phyloP scores from a whole-genome alignment of 2,113 vertebrate species.

The Hemiprocne comata region DNA sequence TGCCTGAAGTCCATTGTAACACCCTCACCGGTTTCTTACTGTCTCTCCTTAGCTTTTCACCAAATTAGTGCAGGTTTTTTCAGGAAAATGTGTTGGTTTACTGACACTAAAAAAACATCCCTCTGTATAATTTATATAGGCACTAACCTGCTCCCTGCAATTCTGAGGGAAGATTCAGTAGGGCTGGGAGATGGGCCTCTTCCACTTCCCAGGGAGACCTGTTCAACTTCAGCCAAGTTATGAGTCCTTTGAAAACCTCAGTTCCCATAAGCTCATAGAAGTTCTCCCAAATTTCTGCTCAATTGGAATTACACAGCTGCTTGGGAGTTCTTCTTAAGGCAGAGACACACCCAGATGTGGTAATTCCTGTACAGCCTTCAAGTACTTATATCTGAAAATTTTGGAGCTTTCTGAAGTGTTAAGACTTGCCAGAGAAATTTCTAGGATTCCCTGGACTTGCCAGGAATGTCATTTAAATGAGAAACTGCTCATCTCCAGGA shows the following conservation, averaged over 20 bases:
- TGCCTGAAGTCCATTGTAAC: not conserved
- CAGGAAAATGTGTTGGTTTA: not conserved
- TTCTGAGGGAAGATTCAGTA: not conserved
- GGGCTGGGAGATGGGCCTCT: not conserved
- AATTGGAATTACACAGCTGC: not conserved
- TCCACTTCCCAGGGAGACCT: not conserved
- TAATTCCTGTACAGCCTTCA: not conserved
- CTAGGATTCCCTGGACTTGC: not conserved
- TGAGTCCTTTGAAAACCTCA: not conserved
- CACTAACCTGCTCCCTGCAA: not conserved
- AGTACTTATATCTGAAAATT: not conserved
- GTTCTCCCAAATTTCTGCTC: not conserved
- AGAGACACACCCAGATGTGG: not conserved
- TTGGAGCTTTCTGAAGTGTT: not conserved
- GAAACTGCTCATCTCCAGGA: not conserved
- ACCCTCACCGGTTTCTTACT: not conserved
- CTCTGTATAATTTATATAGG: not conserved
- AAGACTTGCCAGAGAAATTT: not conserved
- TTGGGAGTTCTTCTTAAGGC: not conserved
- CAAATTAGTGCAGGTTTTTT: accelerated
- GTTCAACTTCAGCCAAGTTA: not conserved
- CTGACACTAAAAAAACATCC: not conserved
- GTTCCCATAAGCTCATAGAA: not conserved
- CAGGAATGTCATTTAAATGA: not conserved
- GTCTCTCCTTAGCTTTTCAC: not conserved